Conservation (phyloP, 2,888 invertebrate genomes). For the Lepidochitona cinerea region DNA sequence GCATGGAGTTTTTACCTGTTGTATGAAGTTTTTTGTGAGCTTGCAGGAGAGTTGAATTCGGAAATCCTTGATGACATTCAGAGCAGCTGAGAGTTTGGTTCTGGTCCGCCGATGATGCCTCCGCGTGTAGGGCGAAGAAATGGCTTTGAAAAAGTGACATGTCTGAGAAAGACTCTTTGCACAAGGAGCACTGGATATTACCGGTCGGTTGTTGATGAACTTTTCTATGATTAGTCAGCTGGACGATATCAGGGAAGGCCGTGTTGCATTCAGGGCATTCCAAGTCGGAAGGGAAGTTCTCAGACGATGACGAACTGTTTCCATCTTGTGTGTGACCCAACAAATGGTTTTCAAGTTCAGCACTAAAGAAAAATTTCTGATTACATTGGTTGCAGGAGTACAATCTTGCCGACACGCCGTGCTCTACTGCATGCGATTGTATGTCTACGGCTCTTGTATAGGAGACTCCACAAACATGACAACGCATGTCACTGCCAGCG, state of each 20-base stretch:
- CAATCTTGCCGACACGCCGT: conserved; percentile 84
- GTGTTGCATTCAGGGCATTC: conserved; percentile 65
- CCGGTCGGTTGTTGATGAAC: conserved; percentile 32
- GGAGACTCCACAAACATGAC: conserved; percentile 89
- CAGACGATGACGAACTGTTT: background rate
- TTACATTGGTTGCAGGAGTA: conserved; percentile 88
- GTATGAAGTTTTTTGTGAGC: conserved; percentile 73
- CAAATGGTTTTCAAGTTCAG: conserved; percentile 89
- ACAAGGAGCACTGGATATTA: conserved; percentile 58
- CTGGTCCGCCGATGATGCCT: conserved; percentile 27
- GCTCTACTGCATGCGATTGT: conserved; percentile 86
- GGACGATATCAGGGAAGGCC: conserved; percentile 54
- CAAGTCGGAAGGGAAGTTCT: conserved; percentile 29
- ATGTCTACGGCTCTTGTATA: conserved; percentile 88
- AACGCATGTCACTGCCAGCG: conserved; percentile 85
- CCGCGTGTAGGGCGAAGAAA: conserved; percentile 58
- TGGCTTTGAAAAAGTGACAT: conserved; percentile 62
- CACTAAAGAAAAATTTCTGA: conserved; percentile 90
- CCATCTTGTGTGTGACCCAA: conserved; percentile 37
- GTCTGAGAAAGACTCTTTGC: conserved; percentile 56
- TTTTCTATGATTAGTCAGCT: conserved; percentile 57
- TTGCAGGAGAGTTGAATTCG: conserved; percentile 72
- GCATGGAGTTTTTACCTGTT: conserved; percentile 51
- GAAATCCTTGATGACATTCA: conserved; percentile 72
- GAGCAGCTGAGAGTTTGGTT: conserved; percentile 64